phyloP scores from a whole-genome alignment of 2,888 invertebrate species.

The Limenitis camilla region DNA sequence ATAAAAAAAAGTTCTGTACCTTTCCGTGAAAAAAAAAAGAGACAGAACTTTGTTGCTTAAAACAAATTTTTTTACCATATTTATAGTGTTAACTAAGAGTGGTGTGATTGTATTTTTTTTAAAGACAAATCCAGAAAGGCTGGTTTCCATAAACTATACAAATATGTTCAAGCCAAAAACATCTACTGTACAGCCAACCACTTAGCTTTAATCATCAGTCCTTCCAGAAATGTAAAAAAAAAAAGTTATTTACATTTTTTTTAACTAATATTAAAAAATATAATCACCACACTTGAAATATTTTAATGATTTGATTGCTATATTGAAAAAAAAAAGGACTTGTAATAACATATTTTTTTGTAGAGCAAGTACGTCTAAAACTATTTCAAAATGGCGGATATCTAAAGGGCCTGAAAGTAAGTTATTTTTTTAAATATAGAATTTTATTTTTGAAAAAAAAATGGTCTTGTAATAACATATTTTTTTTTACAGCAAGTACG shows the following conservation, averaged over 20 bases:
- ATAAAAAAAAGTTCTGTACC: slow-evolving; percentile 16
- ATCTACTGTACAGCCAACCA: slow-evolving; percentile 67
- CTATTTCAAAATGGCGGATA: too few species aligned
- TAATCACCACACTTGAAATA: slow-evolving; percentile 36
- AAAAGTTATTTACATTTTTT: slow-evolving; percentile 4
- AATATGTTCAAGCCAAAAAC: slow-evolving; percentile 56
- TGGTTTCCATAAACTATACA: slow-evolving; percentile 39
- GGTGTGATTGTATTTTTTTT: slow-evolving; percentile 19
- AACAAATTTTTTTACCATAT: slow-evolving; percentile 59
- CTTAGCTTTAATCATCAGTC: slow-evolving; percentile 43
- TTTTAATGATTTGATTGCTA: slow-evolving; percentile 32
- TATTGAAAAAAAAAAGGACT: too few species aligned
- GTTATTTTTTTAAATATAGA: too few species aligned
- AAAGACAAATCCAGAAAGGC: slow-evolving; percentile 16
- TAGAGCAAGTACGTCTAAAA: too few species aligned
- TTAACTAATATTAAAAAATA: slow-evolving; percentile 27
- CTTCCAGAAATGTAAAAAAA: slow-evolving; percentile 30
- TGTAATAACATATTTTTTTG: too few species aligned
- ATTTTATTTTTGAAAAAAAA: too few species aligned
- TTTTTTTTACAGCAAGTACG: too few species aligned
- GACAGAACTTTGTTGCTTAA: slow-evolving; percentile 43
- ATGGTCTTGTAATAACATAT: too few species aligned
- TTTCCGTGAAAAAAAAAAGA: slow-evolving; percentile 18
- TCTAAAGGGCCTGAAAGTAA: too few species aligned
- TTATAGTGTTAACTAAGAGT: slow-evolving; percentile 54